Evolutionary conservation across 2,888 invertebrate genomes (phyloP).

Genomic region (Aspidiotus rigidus): DNA sequence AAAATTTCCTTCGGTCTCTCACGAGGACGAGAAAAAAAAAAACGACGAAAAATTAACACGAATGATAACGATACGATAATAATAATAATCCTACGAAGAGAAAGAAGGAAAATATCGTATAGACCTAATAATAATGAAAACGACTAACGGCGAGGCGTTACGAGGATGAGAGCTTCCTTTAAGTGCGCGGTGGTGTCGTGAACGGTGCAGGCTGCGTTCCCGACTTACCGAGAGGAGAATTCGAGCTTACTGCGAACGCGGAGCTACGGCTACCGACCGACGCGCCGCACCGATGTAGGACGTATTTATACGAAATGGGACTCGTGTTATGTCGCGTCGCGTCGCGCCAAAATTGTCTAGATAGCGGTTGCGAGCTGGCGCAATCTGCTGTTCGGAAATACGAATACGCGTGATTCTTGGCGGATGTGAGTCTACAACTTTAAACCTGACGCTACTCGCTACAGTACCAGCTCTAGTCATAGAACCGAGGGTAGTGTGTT

Average conservation of each 20-base stretch:
- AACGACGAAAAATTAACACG: no score
- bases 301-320: conserved; percentile 9
- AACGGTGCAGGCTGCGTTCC: no score
- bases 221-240: no score
- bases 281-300: conserved; percentile 14
- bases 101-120: no score
- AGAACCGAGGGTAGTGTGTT: conserved; percentile 30
- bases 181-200: no score
- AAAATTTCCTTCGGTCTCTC: background rate
- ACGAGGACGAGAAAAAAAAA: no score
- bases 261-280: background rate
- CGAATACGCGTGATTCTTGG: conserved; percentile 25
- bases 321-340: conserved; percentile 7
- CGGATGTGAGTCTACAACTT: conserved; percentile 30
- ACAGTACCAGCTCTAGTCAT: conserved; percentile 31
- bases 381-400: conserved; percentile 8
- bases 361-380: conserved; percentile 14
- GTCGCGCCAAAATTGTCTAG: background rate
- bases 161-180: no score
- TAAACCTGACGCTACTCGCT: conserved; percentile 29
- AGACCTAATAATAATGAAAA: no score
- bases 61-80: no score
- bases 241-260: background rate
- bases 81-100: no score
- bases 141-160: no score